Evolutionary conservation across 2,888 invertebrate species (phyloP), one percentile per base, ranked within the genome.

Genomic region (Melanophora roralis): DNA sequence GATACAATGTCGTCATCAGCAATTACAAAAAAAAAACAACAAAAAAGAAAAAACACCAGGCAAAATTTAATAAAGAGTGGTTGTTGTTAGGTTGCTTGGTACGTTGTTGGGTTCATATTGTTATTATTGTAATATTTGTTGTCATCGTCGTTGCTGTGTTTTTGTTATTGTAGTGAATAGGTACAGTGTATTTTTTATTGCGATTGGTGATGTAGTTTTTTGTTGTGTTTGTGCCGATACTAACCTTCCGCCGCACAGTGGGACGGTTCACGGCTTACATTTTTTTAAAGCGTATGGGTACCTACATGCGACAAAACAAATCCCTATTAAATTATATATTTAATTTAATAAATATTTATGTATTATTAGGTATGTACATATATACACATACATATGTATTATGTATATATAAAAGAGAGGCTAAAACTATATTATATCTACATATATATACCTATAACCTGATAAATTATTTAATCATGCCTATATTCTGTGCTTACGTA

Each of bases 1-100:
- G 43, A 43, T 59, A 76, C 72, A 76, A 59, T 80, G 76, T 68
- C 79, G 62, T 73, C 60, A 62, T 68, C 68, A 62, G 23, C 67
- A 72, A 55, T 51, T 53, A 23, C 55, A 51, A 34, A n/a, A 69
- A 57, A 34, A 78, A 68, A 3, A 27, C 6, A 6, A 27, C 57
- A 78, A 27, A 64, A 64, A 79, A 53, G 16, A 67, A 32, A 6
- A 43, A 23, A 27, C 32, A 47, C 45, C 47, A 64, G 51, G 14
- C 71, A 53, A 72, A 49, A 55, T 60, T 72, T 53, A 60, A 57
- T 80, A 76, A 79, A 80, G 27, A 27, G 27, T 5, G 6, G 32
- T 76, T 72, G 72, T 73, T 68, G 55, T 34, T 53, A 16, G 27
- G 49, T 51, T 8, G 60, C 40, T 27, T 21, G 38, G 34, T 45